A percentile compares a stretch with the other conserved stretches of the same genome.
Evolutionary conservation across 2,888 invertebrate species (phyloP).

Genomic region (Schrankia costaestrigalis): DNA sequence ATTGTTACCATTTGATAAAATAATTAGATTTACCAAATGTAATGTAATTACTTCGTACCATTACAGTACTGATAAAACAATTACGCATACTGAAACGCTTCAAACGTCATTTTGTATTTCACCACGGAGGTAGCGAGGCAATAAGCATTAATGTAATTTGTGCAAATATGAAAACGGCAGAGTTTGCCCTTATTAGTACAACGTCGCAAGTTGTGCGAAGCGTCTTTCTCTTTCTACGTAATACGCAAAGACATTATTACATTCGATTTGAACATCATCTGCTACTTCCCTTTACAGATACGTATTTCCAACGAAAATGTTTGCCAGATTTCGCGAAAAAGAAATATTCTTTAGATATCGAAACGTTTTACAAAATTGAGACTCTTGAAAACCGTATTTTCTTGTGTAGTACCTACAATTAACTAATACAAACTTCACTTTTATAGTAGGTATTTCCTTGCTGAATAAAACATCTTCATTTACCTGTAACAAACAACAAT

Average conservation of each 20-base stretch:
- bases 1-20: conserved; percentile 25
- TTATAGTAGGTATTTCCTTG: too few species aligned
- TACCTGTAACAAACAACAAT: too few species aligned
- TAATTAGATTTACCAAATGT: conserved; percentile 27
- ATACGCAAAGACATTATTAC: conserved; percentile 53
- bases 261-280: conserved; percentile 49
- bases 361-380: too few species aligned
- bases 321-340: too few species aligned
- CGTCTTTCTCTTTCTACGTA: conserved; percentile 38
- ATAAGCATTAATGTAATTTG: conserved; percentile 71
- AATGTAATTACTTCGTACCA: conserved; percentile 29
- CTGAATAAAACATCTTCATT: too few species aligned
- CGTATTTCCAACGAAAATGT: too few species aligned
- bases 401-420: too few species aligned
- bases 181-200: conserved; percentile 65
- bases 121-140: conserved; percentile 45
- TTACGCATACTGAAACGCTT: conserved; percentile 34
- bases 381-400: too few species aligned
- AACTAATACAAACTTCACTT: too few species aligned
- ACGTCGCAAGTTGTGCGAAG: conserved; percentile 48
- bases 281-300: conserved; percentile 31
- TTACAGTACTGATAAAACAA: conserved; percentile 29
- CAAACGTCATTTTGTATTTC: conserved; percentile 39
- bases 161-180: conserved; percentile 68
- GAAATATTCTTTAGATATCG: too few species aligned